Evolutionary conservation across 2,113 vertebrate genomes (phyloP).

Genomic region (Noturus placidus): DNA sequence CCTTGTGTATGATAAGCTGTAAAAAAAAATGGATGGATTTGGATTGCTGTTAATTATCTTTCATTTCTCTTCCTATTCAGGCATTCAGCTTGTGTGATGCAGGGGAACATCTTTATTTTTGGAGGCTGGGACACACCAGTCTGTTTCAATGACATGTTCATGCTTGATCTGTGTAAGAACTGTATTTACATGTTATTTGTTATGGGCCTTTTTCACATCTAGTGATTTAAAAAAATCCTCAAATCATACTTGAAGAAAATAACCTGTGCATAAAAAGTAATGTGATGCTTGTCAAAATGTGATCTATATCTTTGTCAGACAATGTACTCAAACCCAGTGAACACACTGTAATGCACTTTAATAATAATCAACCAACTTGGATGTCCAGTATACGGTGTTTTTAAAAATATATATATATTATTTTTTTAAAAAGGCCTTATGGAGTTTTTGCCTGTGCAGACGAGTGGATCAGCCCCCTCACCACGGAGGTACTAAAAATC

Average conservation of each 20-base stretch:
- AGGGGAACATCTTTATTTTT: conserved; percentile 70
- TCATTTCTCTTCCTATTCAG: conserved; percentile 49
- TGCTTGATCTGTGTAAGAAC: conserved; percentile 76
- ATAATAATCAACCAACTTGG: background rate
- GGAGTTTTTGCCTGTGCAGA: conserved; percentile 77
- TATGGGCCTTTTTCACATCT: background rate
- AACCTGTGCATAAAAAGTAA: background rate
- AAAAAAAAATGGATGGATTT: background rate
- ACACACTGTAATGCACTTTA: background rate
- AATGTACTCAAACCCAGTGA: background rate
- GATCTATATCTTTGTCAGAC: background rate
- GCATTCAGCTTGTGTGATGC: conserved; percentile 74
- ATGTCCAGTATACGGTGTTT: background rate
- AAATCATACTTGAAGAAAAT: background rate
- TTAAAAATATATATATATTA: no score
- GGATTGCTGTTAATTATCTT: background rate
- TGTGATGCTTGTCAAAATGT: background rate
- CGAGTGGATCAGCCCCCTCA: conserved; percentile 69
- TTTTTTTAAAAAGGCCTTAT: conserved; percentile 71
- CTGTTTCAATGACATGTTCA: conserved; percentile 77
- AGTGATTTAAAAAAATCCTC: background rate
- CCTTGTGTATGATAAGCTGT: no score
- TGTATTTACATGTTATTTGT: background rate
- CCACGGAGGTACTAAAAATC: conserved; percentile 70
- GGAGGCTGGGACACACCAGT: conserved; percentile 75